Conservation (phyloP, 1,140 invertebrate species). For the Mylabris phalerata region DNA sequence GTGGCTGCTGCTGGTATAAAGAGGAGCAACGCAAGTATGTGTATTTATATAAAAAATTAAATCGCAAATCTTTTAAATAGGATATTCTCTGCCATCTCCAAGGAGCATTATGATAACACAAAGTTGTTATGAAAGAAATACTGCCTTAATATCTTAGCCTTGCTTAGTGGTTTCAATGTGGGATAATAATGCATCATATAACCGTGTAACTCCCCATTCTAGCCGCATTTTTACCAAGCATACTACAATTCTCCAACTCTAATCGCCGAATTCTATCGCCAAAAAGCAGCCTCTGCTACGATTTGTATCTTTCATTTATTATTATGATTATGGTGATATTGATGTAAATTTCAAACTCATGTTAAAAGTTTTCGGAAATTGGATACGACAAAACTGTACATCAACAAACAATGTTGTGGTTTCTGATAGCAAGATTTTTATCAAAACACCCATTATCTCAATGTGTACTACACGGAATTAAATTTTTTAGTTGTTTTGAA, state of each 20-base stretch:
- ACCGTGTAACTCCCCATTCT: not conserved
- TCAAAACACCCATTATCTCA: no score
- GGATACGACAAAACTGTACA: no score
- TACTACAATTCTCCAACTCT: conserved; percentile 18
- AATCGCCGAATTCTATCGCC: conserved; percentile 30
- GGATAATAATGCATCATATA: conserved; percentile 38
- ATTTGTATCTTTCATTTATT: no score
- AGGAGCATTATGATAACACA: conserved; percentile 32
- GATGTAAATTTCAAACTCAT: no score
- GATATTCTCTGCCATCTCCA: conserved; percentile 17
- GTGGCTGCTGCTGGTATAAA: conserved; percentile 2
- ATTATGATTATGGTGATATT: no score
- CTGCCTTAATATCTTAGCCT: conserved; percentile 33
- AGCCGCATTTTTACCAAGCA: conserved; percentile 25
- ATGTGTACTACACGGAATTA: no score
- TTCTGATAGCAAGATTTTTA: no score
- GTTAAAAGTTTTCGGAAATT: no score
- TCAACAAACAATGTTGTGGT: no score
- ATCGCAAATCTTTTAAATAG: conserved; percentile 30
- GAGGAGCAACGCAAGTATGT: conserved; percentile 10
- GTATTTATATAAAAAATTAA: conserved; percentile 29
- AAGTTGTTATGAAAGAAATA: conserved; percentile 34
- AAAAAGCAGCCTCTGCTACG: no score
- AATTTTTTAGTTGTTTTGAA: no score
- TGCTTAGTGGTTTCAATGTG: conserved; percentile 14